Evolutionary conservation across 2,113 vertebrate species (phyloP).

Genomic region (Murina feae): DNA sequence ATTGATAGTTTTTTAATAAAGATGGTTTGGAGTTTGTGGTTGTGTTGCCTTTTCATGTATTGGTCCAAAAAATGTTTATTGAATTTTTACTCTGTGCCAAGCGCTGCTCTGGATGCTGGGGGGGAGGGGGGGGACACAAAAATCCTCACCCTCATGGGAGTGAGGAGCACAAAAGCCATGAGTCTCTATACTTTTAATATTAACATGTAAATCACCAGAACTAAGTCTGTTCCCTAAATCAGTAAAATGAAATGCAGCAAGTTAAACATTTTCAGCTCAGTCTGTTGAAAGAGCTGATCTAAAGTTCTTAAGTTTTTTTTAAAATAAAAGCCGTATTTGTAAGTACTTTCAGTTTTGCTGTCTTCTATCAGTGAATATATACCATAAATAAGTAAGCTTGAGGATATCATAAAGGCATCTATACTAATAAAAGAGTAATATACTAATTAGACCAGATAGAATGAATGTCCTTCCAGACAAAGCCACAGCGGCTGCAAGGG

Average conservation of each 20-base stretch:
- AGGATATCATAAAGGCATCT: neutral
- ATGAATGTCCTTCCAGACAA: too few relatives aligned
- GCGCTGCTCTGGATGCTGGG: neutral
- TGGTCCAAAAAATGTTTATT: neutral
- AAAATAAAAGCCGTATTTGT: constrained; percentile 1
- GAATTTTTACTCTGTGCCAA: neutral
- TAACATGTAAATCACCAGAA: neutral
- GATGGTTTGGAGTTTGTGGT: constrained; percentile 25
- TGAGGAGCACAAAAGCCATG: neutral
- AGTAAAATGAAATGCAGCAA: neutral
- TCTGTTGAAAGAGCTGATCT: neutral
- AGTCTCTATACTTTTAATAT: neutral
- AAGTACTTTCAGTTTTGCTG: neutral
- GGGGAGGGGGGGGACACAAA: too few relatives aligned
- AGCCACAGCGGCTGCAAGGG: too few relatives aligned
- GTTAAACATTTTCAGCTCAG: neutral
- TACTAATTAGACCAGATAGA: too few relatives aligned
- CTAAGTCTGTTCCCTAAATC: neutral
- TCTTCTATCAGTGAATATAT: neutral
- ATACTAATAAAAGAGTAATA: too few relatives aligned
- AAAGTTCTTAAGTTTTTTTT: neutral
- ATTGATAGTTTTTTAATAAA: constrained; percentile 67
- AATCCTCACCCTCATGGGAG: neutral
- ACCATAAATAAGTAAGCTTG: constrained; percentile 7
- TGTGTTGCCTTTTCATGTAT: constrained; percentile 11